These are phyloP conservation scores for Thymallus thymallus DNA, from an alignment of 2,113 vertebrate genomes.

Conservation along the genomic window DNA sequence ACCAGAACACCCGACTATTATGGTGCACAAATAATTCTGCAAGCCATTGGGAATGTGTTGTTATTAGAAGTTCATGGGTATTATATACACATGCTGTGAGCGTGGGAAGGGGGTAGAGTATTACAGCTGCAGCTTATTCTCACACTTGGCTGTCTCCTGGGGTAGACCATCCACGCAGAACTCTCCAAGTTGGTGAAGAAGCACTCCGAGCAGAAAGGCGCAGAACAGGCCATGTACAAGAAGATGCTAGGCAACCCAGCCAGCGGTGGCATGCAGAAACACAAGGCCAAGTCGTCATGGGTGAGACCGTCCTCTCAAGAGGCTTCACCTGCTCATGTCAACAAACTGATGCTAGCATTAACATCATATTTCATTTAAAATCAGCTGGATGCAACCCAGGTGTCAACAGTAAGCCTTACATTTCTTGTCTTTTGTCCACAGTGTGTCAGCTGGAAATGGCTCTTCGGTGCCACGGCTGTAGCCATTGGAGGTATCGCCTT, in stretches of 20 bases:
- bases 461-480: constrained; percentile 92
- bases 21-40: not conserved
- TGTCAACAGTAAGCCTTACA: constrained; percentile 1
- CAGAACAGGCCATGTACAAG: constrained; percentile 93
- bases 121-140: not conserved
- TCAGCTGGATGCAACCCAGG: too few relatives aligned
- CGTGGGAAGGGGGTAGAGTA: not conserved
- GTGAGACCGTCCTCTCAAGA: constrained; percentile 67
- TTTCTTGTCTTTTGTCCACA: constrained; percentile 39
- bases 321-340: not conserved
- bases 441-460: constrained; percentile 91
- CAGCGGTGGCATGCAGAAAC: constrained; percentile 58
- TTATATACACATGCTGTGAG: not conserved
- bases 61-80: not conserved
- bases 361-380: too few relatives aligned
- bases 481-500: constrained; percentile 92
- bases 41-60: not conserved
- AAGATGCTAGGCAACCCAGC: constrained; percentile 92
- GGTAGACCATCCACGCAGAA: constrained; percentile 89
- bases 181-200: constrained; percentile 96
- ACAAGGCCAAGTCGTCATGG: constrained; percentile 81
- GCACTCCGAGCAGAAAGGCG: constrained; percentile 83
- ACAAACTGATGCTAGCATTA: not conserved
- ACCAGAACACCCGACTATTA: too few relatives aligned
- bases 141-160: constrained; percentile 12